Conservation (phyloP, 2,113 vertebrate species). For the Potamarius usumacintae region DNA sequence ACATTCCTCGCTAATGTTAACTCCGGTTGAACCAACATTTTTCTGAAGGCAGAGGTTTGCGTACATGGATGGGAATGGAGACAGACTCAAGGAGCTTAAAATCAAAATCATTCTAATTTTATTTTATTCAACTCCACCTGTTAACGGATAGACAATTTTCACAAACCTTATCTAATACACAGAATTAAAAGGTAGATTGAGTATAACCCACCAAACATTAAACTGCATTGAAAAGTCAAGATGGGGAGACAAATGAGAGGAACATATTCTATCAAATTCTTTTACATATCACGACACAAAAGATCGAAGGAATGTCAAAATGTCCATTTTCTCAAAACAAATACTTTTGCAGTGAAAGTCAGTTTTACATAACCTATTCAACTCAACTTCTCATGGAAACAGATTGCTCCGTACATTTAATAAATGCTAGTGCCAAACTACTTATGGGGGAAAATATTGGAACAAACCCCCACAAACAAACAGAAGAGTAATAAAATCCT, state of each 20-base stretch:
- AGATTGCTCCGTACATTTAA: neutral
- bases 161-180: neutral
- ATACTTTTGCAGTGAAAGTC: conserved; percentile 27
- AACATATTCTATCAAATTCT: conserved; percentile 8
- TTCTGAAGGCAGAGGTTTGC: neutral
- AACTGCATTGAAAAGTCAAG: neutral
- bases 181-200: neutral
- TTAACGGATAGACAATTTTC: too few relatives aligned
- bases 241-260: neutral
- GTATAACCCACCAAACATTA: neutral
- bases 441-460: neutral
- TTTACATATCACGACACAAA: conserved; percentile 19
- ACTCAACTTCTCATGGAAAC: conserved; percentile 9
- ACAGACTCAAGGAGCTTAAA: neutral
- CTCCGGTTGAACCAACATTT: neutral
- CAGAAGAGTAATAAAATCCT: conserved; percentile 8
- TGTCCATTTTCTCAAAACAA: conserved; percentile 18
- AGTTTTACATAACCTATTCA: conserved; percentile 10
- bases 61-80: neutral
- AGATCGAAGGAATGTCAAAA: conserved; percentile 31
- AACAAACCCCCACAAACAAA: conserved; percentile 33
- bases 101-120: neutral
- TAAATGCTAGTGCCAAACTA: conserved; percentile 27
- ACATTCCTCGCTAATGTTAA: neutral
- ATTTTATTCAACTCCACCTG: too few relatives aligned